Evolutionary conservation across 2,113 vertebrate genomes (phyloP), one percentile per base, ranked within the genome.

Genomic region (Hymenochirus boettgeri): DNA sequence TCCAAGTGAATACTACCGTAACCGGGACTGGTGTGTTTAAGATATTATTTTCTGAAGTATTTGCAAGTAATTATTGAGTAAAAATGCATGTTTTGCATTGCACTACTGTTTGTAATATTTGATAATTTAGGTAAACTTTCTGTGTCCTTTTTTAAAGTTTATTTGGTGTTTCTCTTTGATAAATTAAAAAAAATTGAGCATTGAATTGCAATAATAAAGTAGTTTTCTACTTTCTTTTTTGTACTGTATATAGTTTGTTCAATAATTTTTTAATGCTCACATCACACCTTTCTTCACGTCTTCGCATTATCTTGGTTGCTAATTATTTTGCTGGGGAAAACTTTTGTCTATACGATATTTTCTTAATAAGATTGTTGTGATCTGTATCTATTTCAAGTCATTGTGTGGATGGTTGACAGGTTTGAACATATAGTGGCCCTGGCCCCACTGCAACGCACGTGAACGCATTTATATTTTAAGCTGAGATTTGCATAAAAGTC

Each of bases 141-240:
- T 86, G 87, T 85, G 89, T 87, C 84, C 87, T 88, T 87, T 89
- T 88, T 86, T 87, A n/a, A 87, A 76, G 76, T 86, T 88, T 86
- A 85, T 85, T 88, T 88, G 85, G 85, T 79, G 85, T 83, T 82
- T 79, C 81, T 82, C 87, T 87, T 90, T 81, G 77, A 80, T 85
- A 76, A 81, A 78, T 85, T 86, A 83, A 82, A 83, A 80, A 84
- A 87, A 82, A 84, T 85, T 91, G 87, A 89, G 86, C 86, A 87
- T 87, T 80, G 81, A 89, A 89, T 80, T 86, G 87, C 87, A 89
- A 86, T 90, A 88, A 89, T 81, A 77, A 77, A 83, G 83, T 81
- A 79, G 79, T 86, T 83, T 88, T 85, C 82, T 87, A 84, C 82
- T 86, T 85, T 78, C 83, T 61, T 77, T 88, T 88, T 89, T 90